These are phyloP conservation scores for Corticium candelabrum DNA, from an alignment of 37 sponge, comb jelly and placozoan species.

Conservation along the genomic window DNA sequence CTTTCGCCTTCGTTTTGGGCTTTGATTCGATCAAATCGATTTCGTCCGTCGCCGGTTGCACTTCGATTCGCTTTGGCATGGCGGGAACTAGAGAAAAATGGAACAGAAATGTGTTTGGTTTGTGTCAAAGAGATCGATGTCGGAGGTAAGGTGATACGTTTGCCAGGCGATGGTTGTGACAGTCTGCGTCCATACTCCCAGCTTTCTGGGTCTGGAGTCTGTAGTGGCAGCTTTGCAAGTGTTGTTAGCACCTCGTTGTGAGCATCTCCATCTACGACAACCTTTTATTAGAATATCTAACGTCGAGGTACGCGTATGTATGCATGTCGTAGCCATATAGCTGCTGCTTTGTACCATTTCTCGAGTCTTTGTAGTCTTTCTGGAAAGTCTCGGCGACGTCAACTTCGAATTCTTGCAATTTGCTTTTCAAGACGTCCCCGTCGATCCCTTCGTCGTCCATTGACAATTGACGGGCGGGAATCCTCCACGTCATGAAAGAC, in stretches of 20 bases:
- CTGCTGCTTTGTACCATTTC: neutral
- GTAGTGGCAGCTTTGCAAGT: neutral
- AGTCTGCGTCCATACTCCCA: neutral
- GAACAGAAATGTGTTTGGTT: neutral
- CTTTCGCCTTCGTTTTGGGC: too few relatives aligned
- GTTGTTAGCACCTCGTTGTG: neutral
- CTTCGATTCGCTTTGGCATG: too few relatives aligned
- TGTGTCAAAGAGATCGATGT: too few relatives aligned
- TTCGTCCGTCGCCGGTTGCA: too few relatives aligned
- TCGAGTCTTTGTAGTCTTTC: neutral
- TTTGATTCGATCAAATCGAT: too few relatives aligned
- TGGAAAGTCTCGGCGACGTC: neutral
- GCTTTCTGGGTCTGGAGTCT: neutral
- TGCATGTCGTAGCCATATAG: too few relatives aligned
- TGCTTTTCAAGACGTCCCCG: too few relatives aligned
- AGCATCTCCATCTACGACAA: conserved; percentile 7
- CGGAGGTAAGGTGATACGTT: neutral
- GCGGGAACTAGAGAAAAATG: neutral
- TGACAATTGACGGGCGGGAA: neutral
- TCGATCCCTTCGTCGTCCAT: neutral
- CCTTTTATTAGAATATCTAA: neutral
- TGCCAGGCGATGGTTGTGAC: neutral
- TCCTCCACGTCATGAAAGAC: neutral
- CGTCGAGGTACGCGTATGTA: too few relatives aligned
- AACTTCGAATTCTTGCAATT: too few relatives aligned